Evolutionary conservation across 2,888 invertebrate species (phyloP).

Genomic region (Ectemnius lituratus): DNA sequence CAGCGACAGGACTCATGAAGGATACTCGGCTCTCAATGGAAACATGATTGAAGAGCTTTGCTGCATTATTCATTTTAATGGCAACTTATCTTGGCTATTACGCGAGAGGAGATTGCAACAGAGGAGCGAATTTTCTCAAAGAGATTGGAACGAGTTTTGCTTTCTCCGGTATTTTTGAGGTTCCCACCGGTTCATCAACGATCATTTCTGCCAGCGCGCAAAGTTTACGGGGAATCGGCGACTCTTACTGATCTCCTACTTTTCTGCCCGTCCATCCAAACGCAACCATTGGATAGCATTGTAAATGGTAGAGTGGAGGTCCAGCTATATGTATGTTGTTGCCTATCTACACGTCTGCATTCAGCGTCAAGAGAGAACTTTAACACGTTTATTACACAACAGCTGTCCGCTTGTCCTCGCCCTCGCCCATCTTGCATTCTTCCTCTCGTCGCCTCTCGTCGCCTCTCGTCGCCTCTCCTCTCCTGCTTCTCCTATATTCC

Average conservation of each 20-base stretch:
- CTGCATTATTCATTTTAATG: too few relatives aligned
- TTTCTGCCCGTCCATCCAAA: too few relatives aligned
- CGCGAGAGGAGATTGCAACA: conserved; percentile 55
- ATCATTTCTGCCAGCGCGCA: not conserved
- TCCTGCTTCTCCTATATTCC: conserved; percentile 22
- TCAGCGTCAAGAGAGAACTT: conserved; percentile 56
- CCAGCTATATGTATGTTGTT: too few relatives aligned
- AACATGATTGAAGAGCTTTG: too few relatives aligned
- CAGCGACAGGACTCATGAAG: too few relatives aligned
- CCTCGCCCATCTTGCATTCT: conserved; percentile 23
- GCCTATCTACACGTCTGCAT: not conserved
- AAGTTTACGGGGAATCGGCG: not conserved
- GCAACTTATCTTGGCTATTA: conserved; percentile 39
- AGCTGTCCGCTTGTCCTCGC: conserved; percentile 27
- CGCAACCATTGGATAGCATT: too few relatives aligned
- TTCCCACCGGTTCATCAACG: conserved; percentile 7
- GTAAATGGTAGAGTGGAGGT: too few relatives aligned
- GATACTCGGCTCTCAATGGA: too few relatives aligned
- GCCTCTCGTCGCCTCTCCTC: conserved; percentile 9
- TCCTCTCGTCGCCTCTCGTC: conserved; percentile 9
- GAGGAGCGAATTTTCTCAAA: conserved; percentile 56
- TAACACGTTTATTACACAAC: conserved; percentile 64
- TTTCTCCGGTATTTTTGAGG: conserved; percentile 44
- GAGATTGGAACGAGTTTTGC: conserved; percentile 45
- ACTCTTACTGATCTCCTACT: not conserved